These are phyloP conservation scores for Dicrurus megarhynchus DNA, from an alignment of 2,113 vertebrate species.

Conservation along the genomic window DNA sequence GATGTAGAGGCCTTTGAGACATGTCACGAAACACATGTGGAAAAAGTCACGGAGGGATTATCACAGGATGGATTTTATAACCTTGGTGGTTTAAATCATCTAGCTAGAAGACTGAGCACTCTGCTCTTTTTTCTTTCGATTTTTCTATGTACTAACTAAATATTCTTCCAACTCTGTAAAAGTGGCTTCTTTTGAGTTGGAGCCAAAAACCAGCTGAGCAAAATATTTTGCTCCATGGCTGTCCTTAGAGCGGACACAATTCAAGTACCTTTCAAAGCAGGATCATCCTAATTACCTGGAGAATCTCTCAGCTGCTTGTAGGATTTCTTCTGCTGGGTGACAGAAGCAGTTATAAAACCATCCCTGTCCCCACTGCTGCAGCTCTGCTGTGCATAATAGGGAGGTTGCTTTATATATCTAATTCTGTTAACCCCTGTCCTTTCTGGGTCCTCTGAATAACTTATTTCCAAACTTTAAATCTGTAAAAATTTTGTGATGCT, in stretches of 20 bases:
- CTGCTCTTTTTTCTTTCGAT: background rate
- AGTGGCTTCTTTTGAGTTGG: background rate
- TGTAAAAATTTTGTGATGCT: background rate
- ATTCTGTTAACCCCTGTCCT: background rate
- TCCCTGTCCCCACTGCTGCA: background rate
- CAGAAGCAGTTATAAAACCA: background rate
- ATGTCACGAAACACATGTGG: background rate
- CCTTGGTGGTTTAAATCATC: background rate
- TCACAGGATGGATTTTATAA: background rate
- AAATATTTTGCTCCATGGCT: background rate
- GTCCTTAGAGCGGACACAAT: background rate
- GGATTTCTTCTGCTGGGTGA: background rate
- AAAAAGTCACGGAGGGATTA: background rate
- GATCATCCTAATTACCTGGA: background rate
- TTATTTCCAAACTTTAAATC: background rate
- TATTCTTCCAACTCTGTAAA: background rate
- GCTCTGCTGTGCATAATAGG: background rate
- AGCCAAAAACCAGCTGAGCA: background rate
- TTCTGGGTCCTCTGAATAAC: background rate
- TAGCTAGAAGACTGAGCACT: background rate
- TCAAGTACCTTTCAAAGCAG: background rate
- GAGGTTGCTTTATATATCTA: background rate
- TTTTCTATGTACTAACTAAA: background rate
- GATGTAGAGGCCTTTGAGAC: background rate
- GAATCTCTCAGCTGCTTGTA: background rate